Evolutionary conservation across 2,113 vertebrate genomes (phyloP).

Genomic region (Chaenogobius annularis): DNA sequence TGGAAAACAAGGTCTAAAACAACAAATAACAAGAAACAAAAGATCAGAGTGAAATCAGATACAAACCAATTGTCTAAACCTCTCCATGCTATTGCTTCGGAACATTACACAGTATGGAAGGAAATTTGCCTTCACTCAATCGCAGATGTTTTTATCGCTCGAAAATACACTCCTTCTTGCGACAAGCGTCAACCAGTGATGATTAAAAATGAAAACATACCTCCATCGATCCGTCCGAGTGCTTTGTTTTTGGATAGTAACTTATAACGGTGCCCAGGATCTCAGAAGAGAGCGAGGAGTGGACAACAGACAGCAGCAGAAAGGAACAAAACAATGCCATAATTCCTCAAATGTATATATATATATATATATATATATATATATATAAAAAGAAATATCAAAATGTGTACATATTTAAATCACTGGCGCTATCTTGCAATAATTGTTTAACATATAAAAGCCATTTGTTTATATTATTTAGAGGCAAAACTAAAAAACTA

Average conservation of each 20-base stretch:
- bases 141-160: no score
- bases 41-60: no score
- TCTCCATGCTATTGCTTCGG: no score
- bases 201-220: neutral
- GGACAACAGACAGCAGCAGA: neutral
- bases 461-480: neutral
- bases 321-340: neutral
- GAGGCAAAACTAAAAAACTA: no score
- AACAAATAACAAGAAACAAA: no score
- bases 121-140: neutral
- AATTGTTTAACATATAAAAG: no score
- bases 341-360: neutral
- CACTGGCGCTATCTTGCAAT: no score
- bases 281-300: neutral
- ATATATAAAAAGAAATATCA: neutral
- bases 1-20: neutral
- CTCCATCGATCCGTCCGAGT: neutral
- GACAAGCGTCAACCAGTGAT: no score
- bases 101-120: neutral
- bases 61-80: neutral
- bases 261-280: neutral
- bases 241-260: neutral
- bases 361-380: no score
- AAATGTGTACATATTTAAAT: neutral
- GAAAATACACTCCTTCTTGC: no score